Percentiles rank a stretch among this genome's conserved stretches.
Evolutionary conservation across 2,888 invertebrate genomes (phyloP).

Genomic region (Cerceris ruficornis): DNA sequence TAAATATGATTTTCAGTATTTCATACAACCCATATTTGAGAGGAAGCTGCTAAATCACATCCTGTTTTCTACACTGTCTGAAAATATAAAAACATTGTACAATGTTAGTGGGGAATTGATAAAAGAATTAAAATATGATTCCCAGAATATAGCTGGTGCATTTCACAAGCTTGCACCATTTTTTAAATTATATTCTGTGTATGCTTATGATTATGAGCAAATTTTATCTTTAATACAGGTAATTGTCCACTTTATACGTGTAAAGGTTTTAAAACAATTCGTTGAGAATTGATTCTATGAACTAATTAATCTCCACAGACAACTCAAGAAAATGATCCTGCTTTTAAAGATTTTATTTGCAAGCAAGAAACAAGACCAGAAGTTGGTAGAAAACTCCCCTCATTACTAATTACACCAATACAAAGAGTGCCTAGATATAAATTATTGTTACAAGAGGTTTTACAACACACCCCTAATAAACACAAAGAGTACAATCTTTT

Average conservation of each 20-base stretch:
- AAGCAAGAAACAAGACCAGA: conserved; percentile 88
- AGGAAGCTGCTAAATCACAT: conserved; percentile 82
- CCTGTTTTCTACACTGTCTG: conserved; percentile 84
- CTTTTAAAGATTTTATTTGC: conserved; percentile 84
- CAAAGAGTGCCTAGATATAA: conserved; percentile 91
- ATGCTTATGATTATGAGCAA: conserved; percentile 88
- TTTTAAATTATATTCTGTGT: conserved; percentile 90
- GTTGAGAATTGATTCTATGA: conserved; percentile 7
- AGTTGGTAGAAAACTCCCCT: conserved; percentile 87
- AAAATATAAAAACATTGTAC: conserved; percentile 86
- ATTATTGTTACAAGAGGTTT: conserved; percentile 87
- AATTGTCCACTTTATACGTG: conserved; percentile 56
- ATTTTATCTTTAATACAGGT: conserved; percentile 86
- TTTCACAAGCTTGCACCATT: conserved; percentile 89
- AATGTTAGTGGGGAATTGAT: conserved; percentile 86
- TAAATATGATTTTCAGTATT: conserved; percentile 79
- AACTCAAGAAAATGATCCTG: conserved; percentile 82
- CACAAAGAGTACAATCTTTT: conserved; percentile 84
- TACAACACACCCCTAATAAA: conserved; percentile 84
- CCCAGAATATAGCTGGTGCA: conserved; percentile 85
- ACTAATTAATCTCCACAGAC: conserved; percentile 76
- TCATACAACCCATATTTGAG: conserved; percentile 84
- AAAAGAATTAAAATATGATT: conserved; percentile 83
- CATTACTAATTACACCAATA: conserved; percentile 89
- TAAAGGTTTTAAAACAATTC: conserved; percentile 1